Evolutionary conservation across 2,888 invertebrate species (phyloP).

Genomic region (Trachelus stipa): DNA sequence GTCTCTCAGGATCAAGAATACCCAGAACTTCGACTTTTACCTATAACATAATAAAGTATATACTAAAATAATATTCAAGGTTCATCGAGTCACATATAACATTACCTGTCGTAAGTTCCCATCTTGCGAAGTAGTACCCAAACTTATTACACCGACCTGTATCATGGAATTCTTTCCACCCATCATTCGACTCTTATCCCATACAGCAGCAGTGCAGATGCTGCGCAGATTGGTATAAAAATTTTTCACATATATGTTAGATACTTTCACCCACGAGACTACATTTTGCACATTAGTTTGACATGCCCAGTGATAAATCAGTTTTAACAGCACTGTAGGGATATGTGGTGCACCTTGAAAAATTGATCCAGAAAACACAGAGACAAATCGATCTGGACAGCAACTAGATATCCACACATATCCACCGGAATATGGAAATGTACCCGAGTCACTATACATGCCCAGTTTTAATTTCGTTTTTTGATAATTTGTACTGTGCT

Average conservation of each 20-base stretch:
- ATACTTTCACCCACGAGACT: conserved; percentile 87
- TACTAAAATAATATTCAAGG: background rate
- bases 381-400: conserved; percentile 86
- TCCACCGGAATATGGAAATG: conserved; percentile 89
- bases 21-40: conserved; percentile 91
- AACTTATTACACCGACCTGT: conserved; percentile 83
- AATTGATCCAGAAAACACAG: conserved; percentile 87
- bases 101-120: conserved; percentile 68
- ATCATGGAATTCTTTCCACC: conserved; percentile 72
- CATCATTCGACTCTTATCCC: conserved; percentile 79
- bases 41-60: conserved; percentile 50
- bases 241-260: conserved; percentile 76
- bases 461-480: conserved; percentile 81
- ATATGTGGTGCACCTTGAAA: conserved; percentile 89
- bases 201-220: conserved; percentile 83
- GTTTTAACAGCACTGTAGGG: conserved; percentile 83
- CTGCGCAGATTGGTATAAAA: conserved; percentile 80
- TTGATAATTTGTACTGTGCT: conserved; percentile 69
- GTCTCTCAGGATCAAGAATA: conserved; percentile 78
- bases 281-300: conserved; percentile 91
- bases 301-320: conserved; percentile 92
- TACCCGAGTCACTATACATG: conserved; percentile 87
- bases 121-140: conserved; percentile 86
- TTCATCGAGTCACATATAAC: background rate
- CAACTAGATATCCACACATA: conserved; percentile 93